phyloP scores from a whole-genome alignment of 2,113 vertebrate species.

The Gadus macrocephalus region DNA sequence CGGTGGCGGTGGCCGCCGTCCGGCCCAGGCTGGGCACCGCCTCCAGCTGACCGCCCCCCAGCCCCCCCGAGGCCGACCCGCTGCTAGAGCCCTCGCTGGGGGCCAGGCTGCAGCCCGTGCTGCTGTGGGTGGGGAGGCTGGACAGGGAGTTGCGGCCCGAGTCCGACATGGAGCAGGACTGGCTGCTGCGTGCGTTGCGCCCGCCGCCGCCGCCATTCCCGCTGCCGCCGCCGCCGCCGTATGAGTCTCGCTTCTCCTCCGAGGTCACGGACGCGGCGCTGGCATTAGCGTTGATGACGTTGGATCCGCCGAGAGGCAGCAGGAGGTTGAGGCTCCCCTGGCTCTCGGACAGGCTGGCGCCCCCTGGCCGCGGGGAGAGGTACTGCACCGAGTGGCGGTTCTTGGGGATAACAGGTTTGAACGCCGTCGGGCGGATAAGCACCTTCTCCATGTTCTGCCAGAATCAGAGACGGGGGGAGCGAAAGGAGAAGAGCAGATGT shows the following conservation, averaged over 20 bases:
- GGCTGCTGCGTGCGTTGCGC: slow-evolving; percentile 71
- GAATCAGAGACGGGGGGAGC: background rate
- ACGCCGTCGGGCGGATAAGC: slow-evolving; percentile 93
- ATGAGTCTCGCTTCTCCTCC: slow-evolving; percentile 80
- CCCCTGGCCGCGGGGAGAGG: slow-evolving; percentile 74
- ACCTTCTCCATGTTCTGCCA: slow-evolving; percentile 95
- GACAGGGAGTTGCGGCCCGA: slow-evolving; percentile 96
- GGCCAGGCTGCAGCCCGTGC: slow-evolving; percentile 82
- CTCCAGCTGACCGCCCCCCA: slow-evolving; percentile 50
- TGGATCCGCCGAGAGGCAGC: slow-evolving; percentile 68
- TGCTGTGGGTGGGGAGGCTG: slow-evolving; percentile 94
- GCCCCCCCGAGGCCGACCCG: slow-evolving; percentile 50
- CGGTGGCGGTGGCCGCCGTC: slow-evolving; percentile 42
- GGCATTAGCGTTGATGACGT: slow-evolving; percentile 31
- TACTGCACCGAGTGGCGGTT: slow-evolving; percentile 83
- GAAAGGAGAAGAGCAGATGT: background rate
- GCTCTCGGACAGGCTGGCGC: slow-evolving; percentile 82
- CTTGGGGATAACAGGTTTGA: slow-evolving; percentile 95
- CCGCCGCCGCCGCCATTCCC: slow-evolving; percentile 40
- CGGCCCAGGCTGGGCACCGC: slow-evolving; percentile 45
- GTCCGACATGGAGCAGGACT: slow-evolving; percentile 90
- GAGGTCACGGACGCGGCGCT: slow-evolving; percentile 30
- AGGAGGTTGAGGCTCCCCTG: slow-evolving; percentile 92
- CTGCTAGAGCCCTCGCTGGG: slow-evolving; percentile 75
- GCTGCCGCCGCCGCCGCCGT: slow-evolving; percentile 63